A percentile compares a stretch with the other conserved stretches of the same genome.
Evolutionary conservation across 2,888 invertebrate species (phyloP).

Genomic region (Thereva nobilitata): DNA sequence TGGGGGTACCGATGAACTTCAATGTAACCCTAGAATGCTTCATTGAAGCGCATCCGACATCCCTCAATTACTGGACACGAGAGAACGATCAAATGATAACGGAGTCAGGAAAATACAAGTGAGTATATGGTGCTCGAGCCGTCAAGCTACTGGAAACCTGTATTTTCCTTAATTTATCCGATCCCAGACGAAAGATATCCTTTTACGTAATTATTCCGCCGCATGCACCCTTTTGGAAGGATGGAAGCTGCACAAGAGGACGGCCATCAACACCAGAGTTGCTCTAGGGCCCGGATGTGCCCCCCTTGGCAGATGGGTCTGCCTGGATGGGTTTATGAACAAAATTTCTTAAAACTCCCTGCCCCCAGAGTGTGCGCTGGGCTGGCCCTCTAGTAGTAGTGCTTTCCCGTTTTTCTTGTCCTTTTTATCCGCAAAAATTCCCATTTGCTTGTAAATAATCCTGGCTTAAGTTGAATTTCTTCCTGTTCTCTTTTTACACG

Average conservation of each 20-base stretch:
- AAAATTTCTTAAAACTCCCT: background rate
- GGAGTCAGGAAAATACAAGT: conserved; percentile 78
- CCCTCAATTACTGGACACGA: conserved; percentile 87
- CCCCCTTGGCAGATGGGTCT: background rate
- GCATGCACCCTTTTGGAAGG: conserved; percentile 11
- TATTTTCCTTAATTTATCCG: conserved; percentile 6
- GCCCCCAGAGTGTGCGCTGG: too few relatives aligned
- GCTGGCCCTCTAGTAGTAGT: background rate
- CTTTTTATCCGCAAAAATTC: background rate
- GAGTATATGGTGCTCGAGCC: conserved; percentile 43
- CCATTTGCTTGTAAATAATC: background rate
- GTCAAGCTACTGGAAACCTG: background rate
- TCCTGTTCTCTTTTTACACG: too few relatives aligned
- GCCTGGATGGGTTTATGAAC: background rate
- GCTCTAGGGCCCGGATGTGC: too few relatives aligned
- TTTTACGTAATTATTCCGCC: conserved; percentile 33
- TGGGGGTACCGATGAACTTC: conserved; percentile 81
- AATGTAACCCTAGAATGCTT: conserved; percentile 86
- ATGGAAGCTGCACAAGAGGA: background rate
- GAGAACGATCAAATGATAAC: conserved; percentile 89
- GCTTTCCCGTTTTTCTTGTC: background rate
- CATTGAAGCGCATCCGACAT: conserved; percentile 89
- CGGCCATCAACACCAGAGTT: too few relatives aligned
- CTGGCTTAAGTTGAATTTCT: background rate
- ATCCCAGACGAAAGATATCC: conserved; percentile 18